These are phyloP conservation scores for Parapristionchus giblindavisi DNA, from an alignment of 2,888 invertebrate genomes.

Conservation along the genomic window DNA sequence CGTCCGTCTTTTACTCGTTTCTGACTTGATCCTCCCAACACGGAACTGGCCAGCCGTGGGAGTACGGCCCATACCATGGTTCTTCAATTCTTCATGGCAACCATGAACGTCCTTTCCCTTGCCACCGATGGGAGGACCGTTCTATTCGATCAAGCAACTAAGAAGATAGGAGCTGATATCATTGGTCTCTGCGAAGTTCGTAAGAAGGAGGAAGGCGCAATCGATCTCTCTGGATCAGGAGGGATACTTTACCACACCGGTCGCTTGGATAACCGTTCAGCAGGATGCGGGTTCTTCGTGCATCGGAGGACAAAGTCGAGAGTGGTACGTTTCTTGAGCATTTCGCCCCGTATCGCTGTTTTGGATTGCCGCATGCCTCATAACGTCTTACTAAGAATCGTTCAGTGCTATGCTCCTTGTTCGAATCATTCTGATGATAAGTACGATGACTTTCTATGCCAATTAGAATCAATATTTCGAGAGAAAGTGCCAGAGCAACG, in stretches of 20 bases:
- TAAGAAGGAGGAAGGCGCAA: too few species aligned
- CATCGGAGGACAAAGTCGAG: background rate
- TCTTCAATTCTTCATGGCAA: too few species aligned
- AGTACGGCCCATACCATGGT: too few species aligned
- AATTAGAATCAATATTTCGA: background rate
- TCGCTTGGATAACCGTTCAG: background rate
- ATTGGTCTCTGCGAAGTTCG: too few species aligned
- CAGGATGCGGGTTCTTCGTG: constrained; percentile 13
- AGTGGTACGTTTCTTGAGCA: background rate
- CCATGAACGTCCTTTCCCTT: too few species aligned
- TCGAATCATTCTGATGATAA: constrained; percentile 8
- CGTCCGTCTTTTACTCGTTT: too few species aligned
- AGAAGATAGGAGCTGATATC: too few species aligned
- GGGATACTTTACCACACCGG: background rate
- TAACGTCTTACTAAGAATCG: too few species aligned
- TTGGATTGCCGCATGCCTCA: constrained; percentile 10
- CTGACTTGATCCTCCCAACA: too few species aligned
- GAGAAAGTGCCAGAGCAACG: background rate
- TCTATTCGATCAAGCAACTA: too few species aligned
- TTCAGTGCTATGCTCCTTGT: constrained; percentile 3
- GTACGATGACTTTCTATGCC: constrained; percentile 1
- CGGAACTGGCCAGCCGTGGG: too few species aligned
- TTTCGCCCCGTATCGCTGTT: background rate
- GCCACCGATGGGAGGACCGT: too few species aligned
- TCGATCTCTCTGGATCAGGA: background rate